These are phyloP conservation scores for Trichogramma evanescens DNA, from an alignment of 2,888 invertebrate species.

Conservation along the genomic window DNA sequence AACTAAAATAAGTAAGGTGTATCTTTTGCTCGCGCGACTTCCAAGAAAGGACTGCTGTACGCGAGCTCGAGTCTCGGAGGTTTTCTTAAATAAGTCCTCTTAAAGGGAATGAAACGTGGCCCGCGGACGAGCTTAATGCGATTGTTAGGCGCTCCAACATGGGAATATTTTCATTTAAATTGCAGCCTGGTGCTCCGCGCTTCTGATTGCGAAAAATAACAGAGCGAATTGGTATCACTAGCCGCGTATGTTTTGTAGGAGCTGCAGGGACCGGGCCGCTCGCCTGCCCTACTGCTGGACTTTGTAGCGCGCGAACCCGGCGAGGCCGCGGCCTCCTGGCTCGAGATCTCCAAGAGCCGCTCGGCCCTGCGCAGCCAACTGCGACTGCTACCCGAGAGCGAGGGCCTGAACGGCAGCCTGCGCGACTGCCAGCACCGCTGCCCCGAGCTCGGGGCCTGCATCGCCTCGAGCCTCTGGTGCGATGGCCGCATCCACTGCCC, in stretches of 20 bases:
- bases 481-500: constrained; percentile 49
- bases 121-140: no score
- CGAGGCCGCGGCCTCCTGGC: constrained; percentile 69
- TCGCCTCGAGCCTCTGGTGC: constrained; percentile 47
- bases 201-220: background rate
- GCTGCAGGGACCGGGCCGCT: constrained; percentile 45
- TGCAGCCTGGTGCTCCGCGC: no score
- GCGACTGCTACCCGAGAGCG: constrained; percentile 47
- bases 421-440: constrained; percentile 44
- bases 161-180: no score
- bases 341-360: constrained; percentile 62
- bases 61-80: no score
- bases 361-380: constrained; percentile 57
- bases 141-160: no score
- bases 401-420: constrained; percentile 35
- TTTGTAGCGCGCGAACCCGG: constrained; percentile 69
- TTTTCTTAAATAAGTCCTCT: no score
- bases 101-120: no score
- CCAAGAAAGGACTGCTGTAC: no score
- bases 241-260: constrained; percentile 1
- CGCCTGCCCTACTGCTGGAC: constrained; percentile 60
- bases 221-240: no score
- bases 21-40: no score
- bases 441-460: constrained; percentile 46
- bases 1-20: no score